A percentile compares a stretch with the other conserved stretches of the same genome.
phyloP scores from a whole-genome alignment of 2,888 invertebrate genomes.

The Eretmocerus hayati region DNA sequence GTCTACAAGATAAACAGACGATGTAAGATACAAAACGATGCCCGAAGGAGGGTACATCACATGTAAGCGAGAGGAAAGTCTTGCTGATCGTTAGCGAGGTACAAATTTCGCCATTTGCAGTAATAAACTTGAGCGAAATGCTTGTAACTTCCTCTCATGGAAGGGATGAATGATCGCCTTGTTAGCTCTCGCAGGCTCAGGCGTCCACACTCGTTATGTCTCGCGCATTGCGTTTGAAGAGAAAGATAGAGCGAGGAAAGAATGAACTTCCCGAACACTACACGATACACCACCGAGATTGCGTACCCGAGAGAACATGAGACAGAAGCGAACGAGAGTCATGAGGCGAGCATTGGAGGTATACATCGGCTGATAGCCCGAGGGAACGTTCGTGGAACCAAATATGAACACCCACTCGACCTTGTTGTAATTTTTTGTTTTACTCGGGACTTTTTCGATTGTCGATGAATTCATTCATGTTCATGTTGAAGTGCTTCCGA shows the following conservation, averaged over 20 bases:
- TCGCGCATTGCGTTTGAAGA: constrained; percentile 20
- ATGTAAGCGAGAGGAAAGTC: constrained; percentile 28
- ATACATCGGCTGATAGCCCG: background rate
- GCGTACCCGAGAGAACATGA: constrained; percentile 17
- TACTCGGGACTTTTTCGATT: too few relatives aligned
- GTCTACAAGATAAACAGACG: too few relatives aligned
- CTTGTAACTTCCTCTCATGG: constrained; percentile 45
- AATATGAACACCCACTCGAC: constrained; percentile 12
- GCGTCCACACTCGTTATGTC: background rate
- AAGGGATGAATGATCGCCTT: constrained; percentile 46
- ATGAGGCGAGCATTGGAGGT: background rate
- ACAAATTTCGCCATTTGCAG: constrained; percentile 47
- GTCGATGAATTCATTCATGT: too few relatives aligned
- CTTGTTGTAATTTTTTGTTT: constrained; percentile 15
- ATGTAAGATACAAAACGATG: background rate
- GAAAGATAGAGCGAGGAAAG: constrained; percentile 16
- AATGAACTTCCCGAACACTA: constrained; percentile 33
- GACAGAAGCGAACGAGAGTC: constrained; percentile 13
- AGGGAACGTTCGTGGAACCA: background rate
- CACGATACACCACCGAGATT: constrained; percentile 40
- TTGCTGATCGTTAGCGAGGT: constrained; percentile 44
- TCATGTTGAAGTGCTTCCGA: too few relatives aligned
- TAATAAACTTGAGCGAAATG: constrained; percentile 42
- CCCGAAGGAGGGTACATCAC: background rate
- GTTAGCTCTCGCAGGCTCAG: constrained; percentile 31